A percentile compares a stretch with the other conserved stretches of the same genome.
These are phyloP conservation scores for Sarcophaga caerulescens DNA, from an alignment of 2,888 invertebrate genomes.

Conservation along the genomic window DNA sequence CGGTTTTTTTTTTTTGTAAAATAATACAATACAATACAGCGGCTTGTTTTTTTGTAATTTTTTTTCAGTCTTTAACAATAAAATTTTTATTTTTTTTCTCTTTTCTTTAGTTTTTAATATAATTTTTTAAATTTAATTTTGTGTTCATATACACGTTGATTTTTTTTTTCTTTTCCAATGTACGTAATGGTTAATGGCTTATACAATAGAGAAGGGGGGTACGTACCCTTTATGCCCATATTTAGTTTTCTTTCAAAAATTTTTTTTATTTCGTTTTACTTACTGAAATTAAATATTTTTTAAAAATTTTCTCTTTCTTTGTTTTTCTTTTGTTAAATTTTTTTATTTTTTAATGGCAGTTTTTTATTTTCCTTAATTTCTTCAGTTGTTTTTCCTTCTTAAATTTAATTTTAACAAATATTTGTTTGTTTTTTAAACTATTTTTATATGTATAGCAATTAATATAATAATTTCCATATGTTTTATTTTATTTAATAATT, in stretches of 20 bases:
- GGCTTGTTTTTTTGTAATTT: slow-evolving; percentile 36
- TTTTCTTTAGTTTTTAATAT: slow-evolving; percentile 56
- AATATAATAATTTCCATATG: slow-evolving; percentile 25
- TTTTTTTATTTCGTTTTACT: slow-evolving; percentile 19
- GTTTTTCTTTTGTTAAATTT: slow-evolving; percentile 2
- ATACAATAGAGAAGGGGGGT: too few relatives aligned
- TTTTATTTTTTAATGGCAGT: slow-evolving; percentile 59
- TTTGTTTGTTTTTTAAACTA: slow-evolving; percentile 1
- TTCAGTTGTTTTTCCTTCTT: slow-evolving; percentile 26
- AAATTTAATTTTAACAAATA: slow-evolving; percentile 19
- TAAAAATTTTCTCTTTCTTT: slow-evolving; percentile 2
- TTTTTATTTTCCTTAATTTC: not conserved
- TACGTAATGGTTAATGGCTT: too few relatives aligned
- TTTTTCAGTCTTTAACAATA: slow-evolving; percentile 80
- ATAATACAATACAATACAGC: slow-evolving; percentile 47
- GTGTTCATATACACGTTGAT: not conserved
- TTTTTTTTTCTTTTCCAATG: slow-evolving; percentile 19
- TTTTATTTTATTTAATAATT: slow-evolving; percentile 25
- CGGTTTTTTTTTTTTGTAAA: slow-evolving; percentile 12
- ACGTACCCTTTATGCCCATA: too few relatives aligned
- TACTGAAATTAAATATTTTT: slow-evolving; percentile 20
- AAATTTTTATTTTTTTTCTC: slow-evolving; percentile 74
- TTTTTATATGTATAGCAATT: not conserved
- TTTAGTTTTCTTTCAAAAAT: slow-evolving; percentile 43
- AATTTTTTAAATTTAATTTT: slow-evolving; percentile 39